Base-by-base conservation (phyloP, 2,888 invertebrate genomes). In the Gastrophysa polygoni region DNA sequence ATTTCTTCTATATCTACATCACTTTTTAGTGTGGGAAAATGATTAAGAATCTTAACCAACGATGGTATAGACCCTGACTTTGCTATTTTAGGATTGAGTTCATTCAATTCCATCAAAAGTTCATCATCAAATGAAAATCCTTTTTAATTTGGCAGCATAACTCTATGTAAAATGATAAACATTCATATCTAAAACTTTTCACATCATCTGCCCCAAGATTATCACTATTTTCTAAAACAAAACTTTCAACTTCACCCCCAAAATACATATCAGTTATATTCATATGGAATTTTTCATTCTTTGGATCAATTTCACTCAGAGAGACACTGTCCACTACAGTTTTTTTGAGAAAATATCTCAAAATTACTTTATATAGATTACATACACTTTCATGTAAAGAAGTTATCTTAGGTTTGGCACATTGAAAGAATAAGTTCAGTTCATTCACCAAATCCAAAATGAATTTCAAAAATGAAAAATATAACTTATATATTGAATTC, bases 391-490 rank as follows among this genome's bases (percentile, higher is more conserved):
- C 59, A 24, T 52, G 16, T n/a, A 51, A 14, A 56, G 56, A n/a
- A 34, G 51, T 51, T 63, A 63, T 14, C 56, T 63, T 44, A n/a
- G 29, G 29, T 24, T 44, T 54, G 38, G 57, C 57, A 46, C 46
- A 29, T 32, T 62, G 57, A 14, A 62, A 62, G 52, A 52, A 43
- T 16, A 38, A 50, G 44, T 57, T 62, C 11, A 62, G n/a, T 38
- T 51, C 38, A 52, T 57, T 57, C 0, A 57, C 48, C 14, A 28
- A 20, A 11, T 59, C 51, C 18, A 63, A 46, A 34, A 56, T 21
- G 34, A 51, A 63, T 1, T 49, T 50, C 10, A 59, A 17, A 56
- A 63, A 55, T n/a, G 11, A 38, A 38, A 59, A 63, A 44, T 63
- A 59, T 32, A 52, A 21, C 18, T 57, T 47, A 38, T 34, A 61